Conservation (phyloP, 1,140 invertebrate genomes). For the Lasioglossum albipes region DNA sequence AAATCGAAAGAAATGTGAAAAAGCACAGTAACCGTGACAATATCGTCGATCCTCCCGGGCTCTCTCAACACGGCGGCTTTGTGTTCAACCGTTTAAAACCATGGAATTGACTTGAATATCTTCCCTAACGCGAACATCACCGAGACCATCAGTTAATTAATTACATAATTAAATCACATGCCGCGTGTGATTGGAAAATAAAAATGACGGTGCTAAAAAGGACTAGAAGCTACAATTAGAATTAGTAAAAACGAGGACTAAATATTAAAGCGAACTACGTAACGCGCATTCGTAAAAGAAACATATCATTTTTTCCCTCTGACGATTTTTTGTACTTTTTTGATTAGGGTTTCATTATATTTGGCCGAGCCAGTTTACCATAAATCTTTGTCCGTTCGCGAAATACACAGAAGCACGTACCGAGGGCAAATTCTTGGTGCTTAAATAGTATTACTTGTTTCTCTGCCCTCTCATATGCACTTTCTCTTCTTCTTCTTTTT, state of each 20-base stretch:
- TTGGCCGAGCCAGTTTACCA: conserved; percentile 67
- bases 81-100: neutral
- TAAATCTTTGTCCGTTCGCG: conserved; percentile 46
- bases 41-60: conserved; percentile 6
- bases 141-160: conserved; percentile 16
- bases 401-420: conserved; percentile 29
- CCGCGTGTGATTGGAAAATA: conserved; percentile 60
- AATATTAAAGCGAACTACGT: conserved; percentile 57
- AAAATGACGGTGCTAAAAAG: conserved; percentile 70
- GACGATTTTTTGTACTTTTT: conserved; percentile 79
- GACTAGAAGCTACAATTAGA: conserved; percentile 76
- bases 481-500: conserved; percentile 4
- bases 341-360: conserved; percentile 75
- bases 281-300: conserved; percentile 69
- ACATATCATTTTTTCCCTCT: conserved; percentile 61
- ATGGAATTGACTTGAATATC: conserved; percentile 45
- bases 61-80: conserved; percentile 14
- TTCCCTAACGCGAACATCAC: conserved; percentile 14
- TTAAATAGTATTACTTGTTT: conserved; percentile 52
- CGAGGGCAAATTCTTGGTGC: conserved; percentile 23
- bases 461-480: conserved; percentile 25
- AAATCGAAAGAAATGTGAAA: neutral
- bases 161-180: conserved; percentile 53
- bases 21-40: neutral
- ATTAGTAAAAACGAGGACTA: conserved; percentile 67